Evolutionary conservation across 2,888 invertebrate species (phyloP), one percentile per base, ranked within the genome.

Genomic region (Autographa gamma): DNA sequence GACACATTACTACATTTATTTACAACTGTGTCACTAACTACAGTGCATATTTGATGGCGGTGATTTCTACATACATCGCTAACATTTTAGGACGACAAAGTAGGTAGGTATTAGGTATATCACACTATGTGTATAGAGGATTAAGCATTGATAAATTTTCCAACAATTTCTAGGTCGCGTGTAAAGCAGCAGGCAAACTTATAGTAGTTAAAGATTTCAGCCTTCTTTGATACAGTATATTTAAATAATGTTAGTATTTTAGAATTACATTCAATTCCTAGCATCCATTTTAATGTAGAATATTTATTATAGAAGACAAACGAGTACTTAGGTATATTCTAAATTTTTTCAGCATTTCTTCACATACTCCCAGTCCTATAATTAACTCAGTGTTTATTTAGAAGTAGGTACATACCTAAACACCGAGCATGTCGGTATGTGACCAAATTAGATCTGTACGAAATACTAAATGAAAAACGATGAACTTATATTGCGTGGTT

Each of bases 361-460:
- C 62, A 77, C 56, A 62, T 34, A 60, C 76, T 72, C 58, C 62
- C 76, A 66, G 32, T 66, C 60, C 79, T 78, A 78, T 78, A 79
- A 78, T 78, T 78, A 78, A 78, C 69, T 67, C 69, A 56, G 63
- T 78, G 78, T 78, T 78, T 78, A 79, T 73, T 73, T 79, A 76
- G 69, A 66, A 68, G 69, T 78, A 66, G 64, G 69, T 72, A 78
- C 73, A 79, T 72, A 66, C 77, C 64, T 69, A 75, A 66, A 67
- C 32, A 66, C 74, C 69, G 74, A 62, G 62, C 63, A 78, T 74
- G 68, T 63, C 58, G 72, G 76, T 74, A 77, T 79, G 80, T 77
- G 77, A 80, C 80, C 71, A 80, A 79, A 79, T 77, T 79, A 79
- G 74, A 79, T 74, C 66, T 60, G 63, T 69, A 62, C 70, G 65